Percentiles rank a stretch among this genome's conserved stretches.
Evolutionary conservation across 2,888 invertebrate species (phyloP).

Genomic region (Pogonocherus hispidulus): DNA sequence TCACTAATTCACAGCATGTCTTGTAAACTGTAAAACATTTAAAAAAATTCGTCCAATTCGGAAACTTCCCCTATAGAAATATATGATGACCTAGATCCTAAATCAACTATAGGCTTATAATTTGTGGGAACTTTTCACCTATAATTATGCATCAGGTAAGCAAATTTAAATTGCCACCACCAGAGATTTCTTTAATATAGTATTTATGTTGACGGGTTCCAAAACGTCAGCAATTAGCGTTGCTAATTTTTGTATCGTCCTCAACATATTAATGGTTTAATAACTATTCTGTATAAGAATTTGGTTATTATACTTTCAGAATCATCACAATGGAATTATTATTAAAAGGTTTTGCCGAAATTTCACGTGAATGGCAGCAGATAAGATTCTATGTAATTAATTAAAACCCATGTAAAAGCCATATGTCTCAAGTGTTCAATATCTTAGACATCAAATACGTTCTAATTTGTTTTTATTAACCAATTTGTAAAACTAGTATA

Average conservation of each 20-base stretch:
- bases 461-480: too few relatives aligned
- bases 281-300: slow-evolving; percentile 41
- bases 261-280: slow-evolving; percentile 48
- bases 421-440: too few relatives aligned
- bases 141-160: slow-evolving; percentile 16
- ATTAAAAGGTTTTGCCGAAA: neutral
- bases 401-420: too few relatives aligned
- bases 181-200: slow-evolving; percentile 13
- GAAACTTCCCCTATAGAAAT: neutral
- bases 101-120: neutral
- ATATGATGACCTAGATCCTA: too few relatives aligned
- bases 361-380: too few relatives aligned
- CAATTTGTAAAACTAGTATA: too few relatives aligned
- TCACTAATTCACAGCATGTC: too few relatives aligned
- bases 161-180: neutral
- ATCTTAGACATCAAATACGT: too few relatives aligned
- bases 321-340: neutral
- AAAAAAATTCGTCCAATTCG: too few relatives aligned
- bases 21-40: too few relatives aligned
- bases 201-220: slow-evolving; percentile 37
- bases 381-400: neutral
- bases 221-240: slow-evolving; percentile 39
- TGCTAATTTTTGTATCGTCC: slow-evolving; percentile 47
- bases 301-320: slow-evolving; percentile 24
- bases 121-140: neutral